Conservation (phyloP, 2,113 vertebrate genomes). For the Ia io region DNA sequence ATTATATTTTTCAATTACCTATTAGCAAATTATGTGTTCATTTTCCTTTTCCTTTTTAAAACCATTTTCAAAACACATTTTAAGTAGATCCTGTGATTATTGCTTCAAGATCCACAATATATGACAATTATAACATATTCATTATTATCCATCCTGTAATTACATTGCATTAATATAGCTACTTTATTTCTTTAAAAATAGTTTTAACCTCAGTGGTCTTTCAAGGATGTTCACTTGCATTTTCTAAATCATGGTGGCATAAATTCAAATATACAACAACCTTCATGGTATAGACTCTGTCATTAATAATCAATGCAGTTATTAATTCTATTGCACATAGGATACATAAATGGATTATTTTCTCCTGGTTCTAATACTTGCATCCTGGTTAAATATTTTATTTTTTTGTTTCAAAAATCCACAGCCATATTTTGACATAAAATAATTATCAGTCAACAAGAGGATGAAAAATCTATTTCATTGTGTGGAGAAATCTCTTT, state of each 20-base stretch:
- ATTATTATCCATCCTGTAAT: neutral
- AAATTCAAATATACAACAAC: neutral
- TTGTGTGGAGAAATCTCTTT: neutral
- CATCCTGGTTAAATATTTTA: neutral
- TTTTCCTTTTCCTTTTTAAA: neutral
- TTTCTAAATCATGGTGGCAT: neutral
- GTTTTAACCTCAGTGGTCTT: neutral
- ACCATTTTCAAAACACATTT: slow-evolving; percentile 1
- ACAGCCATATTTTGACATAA: neutral
- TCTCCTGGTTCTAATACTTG: neutral
- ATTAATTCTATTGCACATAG: neutral
- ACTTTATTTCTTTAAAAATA: neutral
- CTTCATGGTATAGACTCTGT: neutral
- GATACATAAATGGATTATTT: neutral
- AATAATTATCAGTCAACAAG: neutral
- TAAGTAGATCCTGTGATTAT: neutral
- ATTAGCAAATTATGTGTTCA: neutral
- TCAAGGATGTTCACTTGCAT: neutral
- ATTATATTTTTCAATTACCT: neutral
- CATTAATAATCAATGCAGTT: neutral
- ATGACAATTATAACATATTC: neutral
- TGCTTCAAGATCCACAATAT: neutral
- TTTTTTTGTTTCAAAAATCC: neutral
- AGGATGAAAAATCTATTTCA: neutral
- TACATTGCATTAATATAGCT: neutral